Evolutionary conservation across 2,888 invertebrate species (phyloP).

Genomic region (Clanis bilineata): DNA sequence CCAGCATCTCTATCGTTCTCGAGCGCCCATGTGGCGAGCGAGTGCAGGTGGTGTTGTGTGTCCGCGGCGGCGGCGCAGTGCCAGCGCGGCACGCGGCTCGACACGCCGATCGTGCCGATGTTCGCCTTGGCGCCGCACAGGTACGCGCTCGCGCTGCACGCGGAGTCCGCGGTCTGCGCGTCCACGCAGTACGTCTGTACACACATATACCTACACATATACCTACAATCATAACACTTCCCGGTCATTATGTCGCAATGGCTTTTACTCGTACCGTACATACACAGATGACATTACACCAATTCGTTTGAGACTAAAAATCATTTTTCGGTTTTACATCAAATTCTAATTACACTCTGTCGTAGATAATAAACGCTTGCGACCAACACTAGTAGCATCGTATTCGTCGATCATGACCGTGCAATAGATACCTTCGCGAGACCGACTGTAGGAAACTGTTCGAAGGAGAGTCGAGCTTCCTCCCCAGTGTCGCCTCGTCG

Average conservation of each 20-base stretch:
- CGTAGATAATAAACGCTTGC: too few species aligned
- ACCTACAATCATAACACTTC: neutral
- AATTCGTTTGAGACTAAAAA: too few species aligned
- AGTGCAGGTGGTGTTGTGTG: conserved; percentile 77
- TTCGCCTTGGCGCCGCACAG: conserved; percentile 86
- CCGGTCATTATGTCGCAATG: too few species aligned
- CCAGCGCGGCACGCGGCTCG: conserved; percentile 80
- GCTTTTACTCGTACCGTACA: too few species aligned
- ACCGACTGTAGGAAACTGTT: conserved; percentile 84
- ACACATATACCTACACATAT: neutral
- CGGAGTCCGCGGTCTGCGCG: conserved; percentile 87
- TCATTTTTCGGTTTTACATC: too few species aligned
- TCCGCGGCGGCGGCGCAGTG: conserved; percentile 82
- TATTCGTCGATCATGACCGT: too few species aligned
- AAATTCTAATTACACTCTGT: too few species aligned
- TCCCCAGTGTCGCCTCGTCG: conserved; percentile 79
- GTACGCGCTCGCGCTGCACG: conserved; percentile 87
- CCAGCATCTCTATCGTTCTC: conserved; percentile 62
- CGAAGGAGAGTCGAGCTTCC: conserved; percentile 82
- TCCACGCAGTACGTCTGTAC: conserved; percentile 82
- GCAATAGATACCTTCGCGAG: conserved; percentile 80
- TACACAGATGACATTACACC: too few species aligned
- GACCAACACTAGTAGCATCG: too few species aligned
- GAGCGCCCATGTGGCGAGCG: conserved; percentile 86
- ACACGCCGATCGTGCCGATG: conserved; percentile 85